Conservation (phyloP, 2,113 vertebrate genomes). For the Prunella fulvescens region DNA sequence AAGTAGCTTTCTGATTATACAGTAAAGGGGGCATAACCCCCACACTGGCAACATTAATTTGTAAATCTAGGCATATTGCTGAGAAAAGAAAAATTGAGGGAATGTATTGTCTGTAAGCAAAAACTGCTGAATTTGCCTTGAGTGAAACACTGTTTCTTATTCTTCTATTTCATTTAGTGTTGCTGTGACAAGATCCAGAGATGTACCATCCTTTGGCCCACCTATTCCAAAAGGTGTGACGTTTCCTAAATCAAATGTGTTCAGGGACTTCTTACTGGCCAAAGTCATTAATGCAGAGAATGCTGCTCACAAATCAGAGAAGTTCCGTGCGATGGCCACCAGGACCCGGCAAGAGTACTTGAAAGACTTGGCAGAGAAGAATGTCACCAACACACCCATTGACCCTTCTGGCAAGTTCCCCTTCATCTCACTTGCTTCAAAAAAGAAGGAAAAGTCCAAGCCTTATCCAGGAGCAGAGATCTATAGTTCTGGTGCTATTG, state of each 20-base stretch:
- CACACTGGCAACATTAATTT: not conserved
- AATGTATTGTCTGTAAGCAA: not conserved
- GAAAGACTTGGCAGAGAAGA: slow-evolving; percentile 92
- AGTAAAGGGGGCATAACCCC: not conserved
- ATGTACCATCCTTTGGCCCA: slow-evolving; percentile 93
- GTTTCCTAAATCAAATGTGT: slow-evolving; percentile 94
- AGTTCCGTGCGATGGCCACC: slow-evolving; percentile 94
- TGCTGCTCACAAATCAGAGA: slow-evolving; percentile 94
- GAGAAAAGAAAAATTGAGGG: not conserved
- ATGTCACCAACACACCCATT: slow-evolving; percentile 91
- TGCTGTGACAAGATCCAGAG: slow-evolving; percentile 92
- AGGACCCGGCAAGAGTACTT: slow-evolving; percentile 94
- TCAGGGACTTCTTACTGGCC: slow-evolving; percentile 95
- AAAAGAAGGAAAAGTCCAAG: slow-evolving; percentile 89
- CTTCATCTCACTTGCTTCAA: slow-evolving; percentile 93
- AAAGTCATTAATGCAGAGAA: slow-evolving; percentile 98
- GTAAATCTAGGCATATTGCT: not conserved
- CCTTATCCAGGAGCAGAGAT: slow-evolving; percentile 90
- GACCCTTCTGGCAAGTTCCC: slow-evolving; percentile 93
- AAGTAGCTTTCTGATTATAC: not conserved
- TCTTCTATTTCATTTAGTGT: slow-evolving; percentile 74
- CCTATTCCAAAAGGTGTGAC: slow-evolving; percentile 93
- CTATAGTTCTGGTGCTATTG: slow-evolving; percentile 86
- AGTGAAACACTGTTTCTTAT: not conserved
- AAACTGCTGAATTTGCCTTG: not conserved